phyloP scores from a whole-genome alignment of 92 coral and sea anemone genomes.

The Diadumene lineata region DNA sequence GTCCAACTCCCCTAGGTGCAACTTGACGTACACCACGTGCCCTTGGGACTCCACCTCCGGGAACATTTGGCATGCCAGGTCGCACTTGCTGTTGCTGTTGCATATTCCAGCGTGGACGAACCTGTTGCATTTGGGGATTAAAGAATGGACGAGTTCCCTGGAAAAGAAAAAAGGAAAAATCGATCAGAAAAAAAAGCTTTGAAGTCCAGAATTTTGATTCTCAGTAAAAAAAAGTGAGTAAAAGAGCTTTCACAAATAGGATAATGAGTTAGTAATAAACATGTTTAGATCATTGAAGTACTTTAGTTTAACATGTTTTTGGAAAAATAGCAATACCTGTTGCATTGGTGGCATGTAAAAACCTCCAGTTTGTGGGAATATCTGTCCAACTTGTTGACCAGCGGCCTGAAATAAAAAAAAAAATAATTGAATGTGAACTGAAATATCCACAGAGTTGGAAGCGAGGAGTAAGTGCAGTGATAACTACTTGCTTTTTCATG shows the following conservation, averaged over 20 bases:
- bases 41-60: constrained; percentile 71
- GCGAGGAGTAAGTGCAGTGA: too few relatives aligned
- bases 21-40: constrained; percentile 83
- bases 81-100: constrained; percentile 87
- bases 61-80: constrained; percentile 63
- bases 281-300: too few relatives aligned
- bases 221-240: too few relatives aligned
- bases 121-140: constrained; percentile 73
- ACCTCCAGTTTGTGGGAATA: constrained; percentile 85
- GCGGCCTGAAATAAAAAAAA: constrained; percentile 55
- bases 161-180: neutral
- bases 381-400: constrained; percentile 80
- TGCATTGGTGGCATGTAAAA: constrained; percentile 88
- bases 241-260: too few relatives aligned
- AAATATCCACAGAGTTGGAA: too few relatives aligned
- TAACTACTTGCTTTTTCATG: too few relatives aligned
- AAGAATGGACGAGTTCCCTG: constrained; percentile 91
- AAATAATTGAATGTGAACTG: neutral
- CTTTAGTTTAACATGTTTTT: neutral
- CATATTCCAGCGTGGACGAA: constrained; percentile 72
- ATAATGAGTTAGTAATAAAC: too few relatives aligned
- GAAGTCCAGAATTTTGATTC: too few relatives aligned
- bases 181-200: neutral
- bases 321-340: too few relatives aligned
- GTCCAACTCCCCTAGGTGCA: constrained; percentile 65